Evolutionary conservation across 1,140 invertebrate genomes (phyloP), one percentile per base, ranked within the genome.

Genomic region (Cotesia chilonis): DNA sequence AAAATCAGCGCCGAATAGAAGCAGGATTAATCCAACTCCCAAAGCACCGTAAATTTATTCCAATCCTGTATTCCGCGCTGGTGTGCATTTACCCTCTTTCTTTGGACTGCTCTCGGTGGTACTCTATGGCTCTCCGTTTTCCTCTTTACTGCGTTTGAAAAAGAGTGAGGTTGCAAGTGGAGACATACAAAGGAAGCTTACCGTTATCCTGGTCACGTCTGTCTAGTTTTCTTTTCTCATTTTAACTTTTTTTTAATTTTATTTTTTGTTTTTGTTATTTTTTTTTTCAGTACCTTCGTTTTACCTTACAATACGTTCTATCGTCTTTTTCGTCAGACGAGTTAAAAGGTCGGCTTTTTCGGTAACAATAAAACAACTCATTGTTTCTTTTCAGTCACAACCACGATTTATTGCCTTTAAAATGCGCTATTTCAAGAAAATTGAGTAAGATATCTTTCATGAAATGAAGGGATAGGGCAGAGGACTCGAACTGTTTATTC

Each of bases 191-290:
- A 68, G 68, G 38, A 57, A 74, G 47, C 63, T 74, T 55, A 68
- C 70, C 69, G 68, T 74, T 74, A 74, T 71, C 73, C 73, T 63
- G 41, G 73, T 71, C 73, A 74, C 73, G 73, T 74, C 57, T 57
- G 55, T 71, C 57, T 68, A 38, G 54, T 74, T 74, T 74, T 71
- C 55, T 71, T 68, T 74, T 20, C 51, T 55, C 20, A 14, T 64
- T 47, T n/a, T 12, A 47, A 5, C 47, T 64, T 35, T 12, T 35
- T 63, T 57, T 64, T 64, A 54, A 38, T 55, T 60, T 64, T 35
- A 10, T 59, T 47, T 14, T 14, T 63, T 35, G 20, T 63, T 69
- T 60, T 64, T 47, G 10, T 59, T 47, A 7, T 14, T 63, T 35
- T 28, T 63, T 69, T 68, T 61, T 55, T 37, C 36, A 61, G 51